Conservation (phyloP, 2,113 vertebrate species). For the Pelodiscus sinensis region DNA sequence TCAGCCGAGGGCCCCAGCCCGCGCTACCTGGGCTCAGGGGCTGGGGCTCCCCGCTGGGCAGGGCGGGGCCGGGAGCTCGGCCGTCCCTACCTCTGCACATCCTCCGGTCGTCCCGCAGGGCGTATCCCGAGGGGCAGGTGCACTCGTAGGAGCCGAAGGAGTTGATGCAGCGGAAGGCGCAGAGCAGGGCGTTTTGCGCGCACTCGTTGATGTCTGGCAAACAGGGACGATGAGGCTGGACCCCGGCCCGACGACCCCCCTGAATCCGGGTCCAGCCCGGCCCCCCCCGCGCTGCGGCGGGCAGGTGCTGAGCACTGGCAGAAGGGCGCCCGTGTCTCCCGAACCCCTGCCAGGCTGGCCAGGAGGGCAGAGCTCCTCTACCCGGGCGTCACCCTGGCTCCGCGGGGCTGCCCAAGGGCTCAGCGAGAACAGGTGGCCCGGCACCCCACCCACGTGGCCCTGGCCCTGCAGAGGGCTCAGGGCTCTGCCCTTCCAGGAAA, state of each 20-base stretch:
- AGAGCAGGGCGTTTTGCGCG: conserved; percentile 90
- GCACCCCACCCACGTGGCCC: neutral
- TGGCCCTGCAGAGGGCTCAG: neutral
- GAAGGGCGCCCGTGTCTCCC: neutral
- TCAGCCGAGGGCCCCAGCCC: too few species aligned
- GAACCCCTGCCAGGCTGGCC: neutral
- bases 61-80: neutral
- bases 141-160: conserved; percentile 93
- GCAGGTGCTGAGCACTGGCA: too few species aligned
- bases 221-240: too few species aligned
- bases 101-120: conserved; percentile 89
- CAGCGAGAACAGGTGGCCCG: neutral
- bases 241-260: too few species aligned
- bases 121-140: conserved; percentile 90
- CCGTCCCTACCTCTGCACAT: conserved; percentile 90
- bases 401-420: neutral
- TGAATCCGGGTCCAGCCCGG: too few species aligned
- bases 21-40: too few species aligned
- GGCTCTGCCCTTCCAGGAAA: neutral
- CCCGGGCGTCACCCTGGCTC: neutral
- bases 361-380: neutral
- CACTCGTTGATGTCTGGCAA: conserved; percentile 92
- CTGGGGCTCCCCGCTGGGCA: too few species aligned
- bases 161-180: conserved; percentile 96
- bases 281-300: too few species aligned